Evolutionary conservation across 2,113 vertebrate genomes (phyloP), one percentile per base, ranked within the genome.

Genomic region (Gallinago undulata): DNA sequence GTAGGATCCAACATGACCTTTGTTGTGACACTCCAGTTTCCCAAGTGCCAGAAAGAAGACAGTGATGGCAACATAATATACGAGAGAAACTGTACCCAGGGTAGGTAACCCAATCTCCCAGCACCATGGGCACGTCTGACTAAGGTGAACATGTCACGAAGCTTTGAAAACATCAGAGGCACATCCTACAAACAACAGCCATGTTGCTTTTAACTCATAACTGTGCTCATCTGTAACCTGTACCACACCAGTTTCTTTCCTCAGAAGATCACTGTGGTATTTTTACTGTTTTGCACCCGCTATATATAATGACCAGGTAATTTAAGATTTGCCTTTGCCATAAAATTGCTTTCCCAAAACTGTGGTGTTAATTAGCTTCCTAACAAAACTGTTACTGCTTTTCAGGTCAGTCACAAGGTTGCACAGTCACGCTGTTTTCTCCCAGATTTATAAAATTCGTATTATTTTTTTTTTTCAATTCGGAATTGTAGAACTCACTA

Each of bases 1-100:
- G 98, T 99, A 30, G 99, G 99, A 86, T 99, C 99, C 50, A 94
- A 95, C 1, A 59, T 99, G 75, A 98, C 98, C 4, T 99, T 99
- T 95, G 97, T 82, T 12, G 99, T 98, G n/a, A 98, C 95, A 64
- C 98, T 99, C 68, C 97, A 98, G 92, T 98, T 99, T 74, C 98
- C 99, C 47, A 98, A 97, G 19, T 99, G 99, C 90, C 99, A 99
- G 96, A 98, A 97, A 84, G 99, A 99, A 95, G 98, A 99, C 24
- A 91, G 95, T 4, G 95, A 96, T 8, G 98, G 99, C 56, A 98
- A 98, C 75, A 98, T 99, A 14, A 83, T 99, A 41, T 99, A 99
- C 82, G 96, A 99, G 64, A 98, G 97, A 67, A 98, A 98, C 96
- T 99, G 99, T 55, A 98, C 96, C 48, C 97, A 97, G 9, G 98